These are phyloP conservation scores for Stigmatopora nigra DNA, from an alignment of 2,113 vertebrate genomes.

Conservation along the genomic window DNA sequence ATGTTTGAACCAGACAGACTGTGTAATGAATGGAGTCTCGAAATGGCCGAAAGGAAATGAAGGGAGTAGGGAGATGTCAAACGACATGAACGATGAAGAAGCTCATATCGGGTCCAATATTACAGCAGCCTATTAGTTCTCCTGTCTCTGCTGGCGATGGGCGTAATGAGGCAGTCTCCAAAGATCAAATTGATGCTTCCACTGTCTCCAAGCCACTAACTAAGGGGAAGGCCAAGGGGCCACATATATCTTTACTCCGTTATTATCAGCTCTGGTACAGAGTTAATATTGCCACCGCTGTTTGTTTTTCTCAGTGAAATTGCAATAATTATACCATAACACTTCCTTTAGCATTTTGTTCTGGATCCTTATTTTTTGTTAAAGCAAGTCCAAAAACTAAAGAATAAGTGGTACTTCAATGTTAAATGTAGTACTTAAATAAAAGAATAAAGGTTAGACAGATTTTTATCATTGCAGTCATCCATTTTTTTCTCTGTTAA, in stretches of 20 bases:
- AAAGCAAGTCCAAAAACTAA: not conserved
- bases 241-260: not conserved
- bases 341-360: not conserved
- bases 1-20: conserved; percentile 30
- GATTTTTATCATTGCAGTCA: not conserved
- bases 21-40: conserved; percentile 56
- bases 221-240: conserved; percentile 6
- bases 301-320: not conserved
- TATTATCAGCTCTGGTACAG: not conserved
- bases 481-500: not conserved
- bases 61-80: conserved; percentile 49
- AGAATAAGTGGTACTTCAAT: not conserved
- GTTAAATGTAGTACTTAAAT: too few species aligned
- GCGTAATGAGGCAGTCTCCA: conserved; percentile 52
- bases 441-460: too few species aligned
- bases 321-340: not conserved
- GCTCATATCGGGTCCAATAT: conserved; percentile 50
- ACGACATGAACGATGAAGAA: conserved; percentile 57
- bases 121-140: conserved; percentile 54
- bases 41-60: conserved; percentile 49
- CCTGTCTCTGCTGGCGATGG: conserved; percentile 46
- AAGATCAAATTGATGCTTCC: conserved; percentile 33
- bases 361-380: not conserved
- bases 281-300: not conserved
- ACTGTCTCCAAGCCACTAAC: conserved; percentile 17